A percentile compares a stretch with the other conserved stretches of the same genome.
These are phyloP conservation scores for Pheosia tremula DNA, from an alignment of 2,888 invertebrate species.

Conservation along the genomic window DNA sequence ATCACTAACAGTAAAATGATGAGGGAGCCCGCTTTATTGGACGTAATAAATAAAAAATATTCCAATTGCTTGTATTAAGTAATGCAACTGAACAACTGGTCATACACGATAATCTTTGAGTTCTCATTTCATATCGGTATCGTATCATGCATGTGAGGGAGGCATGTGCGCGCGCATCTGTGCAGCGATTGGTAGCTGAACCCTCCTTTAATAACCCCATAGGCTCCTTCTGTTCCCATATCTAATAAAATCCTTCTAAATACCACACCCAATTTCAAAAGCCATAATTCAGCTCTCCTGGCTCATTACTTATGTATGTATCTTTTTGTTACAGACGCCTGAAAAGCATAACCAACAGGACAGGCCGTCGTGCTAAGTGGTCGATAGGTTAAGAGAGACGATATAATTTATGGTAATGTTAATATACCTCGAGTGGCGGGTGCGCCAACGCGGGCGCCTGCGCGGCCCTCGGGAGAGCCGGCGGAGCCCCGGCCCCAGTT, in stretches of 20 bases:
- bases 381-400: slow-evolving; percentile 64
- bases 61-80: slow-evolving; percentile 24
- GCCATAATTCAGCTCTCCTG: not conserved
- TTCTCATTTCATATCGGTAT: slow-evolving; percentile 41
- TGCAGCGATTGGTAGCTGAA: slow-evolving; percentile 64
- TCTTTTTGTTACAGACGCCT: slow-evolving; percentile 85
- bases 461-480: slow-evolving; percentile 32
- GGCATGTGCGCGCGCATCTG: slow-evolving; percentile 74
- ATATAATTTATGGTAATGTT: slow-evolving; percentile 74
- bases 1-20: slow-evolving; percentile 62
- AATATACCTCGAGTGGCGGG: slow-evolving; percentile 66
- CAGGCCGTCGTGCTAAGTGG: slow-evolving; percentile 80
- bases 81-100: slow-evolving; percentile 20
- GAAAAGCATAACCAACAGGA: slow-evolving; percentile 86
- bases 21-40: slow-evolving; percentile 44
- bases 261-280: slow-evolving; percentile 4
- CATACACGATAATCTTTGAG: slow-evolving; percentile 29
- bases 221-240: slow-evolving; percentile 53
- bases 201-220: slow-evolving; percentile 48
- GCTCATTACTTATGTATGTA: slow-evolving; percentile 46
- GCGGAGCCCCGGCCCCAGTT: slow-evolving; percentile 57
- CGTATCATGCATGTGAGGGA: slow-evolving; percentile 32
- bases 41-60: slow-evolving; percentile 42
- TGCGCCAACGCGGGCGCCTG: slow-evolving; percentile 43
- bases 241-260: slow-evolving; percentile 25